Evolutionary conservation across 1,140 invertebrate species (phyloP), one percentile per base, ranked within the genome.

Genomic region (Hyles euphorbiae): DNA sequence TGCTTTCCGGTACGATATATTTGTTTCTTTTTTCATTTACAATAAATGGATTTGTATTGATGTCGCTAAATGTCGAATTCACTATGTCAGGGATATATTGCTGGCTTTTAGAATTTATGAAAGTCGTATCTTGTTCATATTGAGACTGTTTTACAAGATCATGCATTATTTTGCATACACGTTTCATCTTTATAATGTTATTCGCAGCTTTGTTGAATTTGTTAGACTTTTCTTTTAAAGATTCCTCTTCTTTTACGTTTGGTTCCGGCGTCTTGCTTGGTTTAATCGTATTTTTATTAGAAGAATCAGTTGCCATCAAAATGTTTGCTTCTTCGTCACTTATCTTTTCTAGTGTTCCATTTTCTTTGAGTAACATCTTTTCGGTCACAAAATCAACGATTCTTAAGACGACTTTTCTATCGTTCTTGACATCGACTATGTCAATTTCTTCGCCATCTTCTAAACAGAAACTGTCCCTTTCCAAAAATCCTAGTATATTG

Each of bases 321-420:
- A 74, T 58, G 62, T 78, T 83, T 45, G 82, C 81, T 67, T 85
- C 82, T 43, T 83, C 75, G 11, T 85, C 77, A 36, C 65, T 83
- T 61, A 90, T 88, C 75, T 87, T 89, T 69, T 90, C 86, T 33
- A 90, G 74, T 22, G 72, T 65, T 8, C 90, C 89, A 75, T 90
- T 88, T 72, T 91, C 90, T 63, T 77, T 87, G 11, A 91, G 55
- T 47, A 90, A 61, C 90, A 91, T 90, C 76, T 91, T 90, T 70
- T 91, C 90, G 34, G 87, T 88, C 5, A 89, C 88, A 74, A 90
- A 91, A 65, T 91, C 89, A 12, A 91, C 88, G 54, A 90, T 90
- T 56, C 88, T 78, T 58, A 88, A 72, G 6, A 90, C 82, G 11
- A 89, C 83, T 76, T 87, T 90, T 76, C 78, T 82, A 48, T 90